Evolutionary conservation across 2,888 invertebrate genomes (phyloP).

Genomic region (Mayetiola destructor): DNA sequence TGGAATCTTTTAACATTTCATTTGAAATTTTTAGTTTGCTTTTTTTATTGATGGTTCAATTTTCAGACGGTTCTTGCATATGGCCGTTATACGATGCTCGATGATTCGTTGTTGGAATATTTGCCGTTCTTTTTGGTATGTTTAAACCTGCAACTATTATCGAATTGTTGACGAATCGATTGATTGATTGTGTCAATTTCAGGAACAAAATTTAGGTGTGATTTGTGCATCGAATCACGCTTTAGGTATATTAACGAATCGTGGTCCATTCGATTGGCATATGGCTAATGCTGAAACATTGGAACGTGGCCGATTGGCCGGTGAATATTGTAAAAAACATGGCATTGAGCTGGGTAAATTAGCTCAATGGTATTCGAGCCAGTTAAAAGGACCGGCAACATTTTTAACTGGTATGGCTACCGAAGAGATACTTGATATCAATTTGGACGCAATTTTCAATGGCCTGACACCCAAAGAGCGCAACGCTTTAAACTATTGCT

Average conservation of each 20-base stretch:
- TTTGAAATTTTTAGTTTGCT: background rate
- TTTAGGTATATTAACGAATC: conserved; percentile 67
- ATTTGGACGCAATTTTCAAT: conserved; percentile 46
- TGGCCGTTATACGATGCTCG: conserved; percentile 63
- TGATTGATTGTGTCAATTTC: conserved; percentile 16
- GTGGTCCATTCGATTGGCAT: conserved; percentile 68
- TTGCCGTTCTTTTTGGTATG: conserved; percentile 59
- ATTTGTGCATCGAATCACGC: conserved; percentile 71
- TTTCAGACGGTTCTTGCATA: conserved; percentile 54
- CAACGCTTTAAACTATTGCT: conserved; percentile 44
- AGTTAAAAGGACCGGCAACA: conserved; percentile 48
- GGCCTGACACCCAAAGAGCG: conserved; percentile 54
- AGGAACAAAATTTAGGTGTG: conserved; percentile 49
- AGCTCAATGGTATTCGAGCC: conserved; percentile 50
- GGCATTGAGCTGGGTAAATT: conserved; percentile 53
- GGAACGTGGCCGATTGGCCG: conserved; percentile 44
- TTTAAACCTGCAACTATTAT: too few relatives aligned
- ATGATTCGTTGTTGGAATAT: conserved; percentile 59
- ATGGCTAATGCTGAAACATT: conserved; percentile 53
- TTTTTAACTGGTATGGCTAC: conserved; percentile 66
- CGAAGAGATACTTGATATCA: conserved; percentile 43
- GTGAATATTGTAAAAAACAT: conserved; percentile 49
- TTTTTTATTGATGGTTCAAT: conserved; percentile 25
- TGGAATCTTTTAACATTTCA: background rate
- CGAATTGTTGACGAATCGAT: too few relatives aligned